Evolutionary conservation across 1,140 invertebrate genomes (phyloP).

Genomic region (Wasmannia auropunctata): DNA sequence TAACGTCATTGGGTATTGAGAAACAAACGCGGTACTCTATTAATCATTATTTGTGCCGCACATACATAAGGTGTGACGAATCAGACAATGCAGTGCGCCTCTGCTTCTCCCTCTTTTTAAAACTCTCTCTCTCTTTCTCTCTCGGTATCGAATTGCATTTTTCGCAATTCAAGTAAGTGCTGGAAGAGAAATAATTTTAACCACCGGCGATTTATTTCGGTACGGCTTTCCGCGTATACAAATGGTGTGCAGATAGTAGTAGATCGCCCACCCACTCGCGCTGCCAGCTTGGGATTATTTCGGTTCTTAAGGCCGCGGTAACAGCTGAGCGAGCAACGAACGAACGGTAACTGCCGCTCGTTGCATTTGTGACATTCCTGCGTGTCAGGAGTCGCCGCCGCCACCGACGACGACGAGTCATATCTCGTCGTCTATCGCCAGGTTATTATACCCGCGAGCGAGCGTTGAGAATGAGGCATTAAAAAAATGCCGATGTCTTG

Average conservation of each 20-base stretch:
- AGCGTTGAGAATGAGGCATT: not conserved
- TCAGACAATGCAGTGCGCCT: not conserved
- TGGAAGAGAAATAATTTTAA: constrained; percentile 8
- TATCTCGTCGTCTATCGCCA: not conserved
- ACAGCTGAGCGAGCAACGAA: constrained; percentile 45
- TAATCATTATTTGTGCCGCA: not conserved
- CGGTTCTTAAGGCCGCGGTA: constrained; percentile 60
- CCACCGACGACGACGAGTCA: too few species aligned
- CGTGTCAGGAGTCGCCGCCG: not conserved
- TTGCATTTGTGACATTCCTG: constrained; percentile 49
- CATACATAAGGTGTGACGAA: not conserved
- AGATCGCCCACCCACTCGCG: constrained; percentile 57
- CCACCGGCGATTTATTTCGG: constrained; percentile 9
- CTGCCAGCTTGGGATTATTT: constrained; percentile 68
- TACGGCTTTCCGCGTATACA: constrained; percentile 3
- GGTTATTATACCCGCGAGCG: not conserved
- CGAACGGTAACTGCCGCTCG: not conserved
- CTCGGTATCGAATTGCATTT: constrained; percentile 15
- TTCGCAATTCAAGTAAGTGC: constrained; percentile 24
- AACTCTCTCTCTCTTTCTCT: not conserved
- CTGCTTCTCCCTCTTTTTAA: not conserved
- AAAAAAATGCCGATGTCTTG: not conserved
- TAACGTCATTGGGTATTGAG: not conserved
- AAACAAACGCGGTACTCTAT: constrained; percentile 5
- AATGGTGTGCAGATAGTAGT: constrained; percentile 18